Base-by-base conservation (phyloP, 2,797 vertebrate genomes). In the Aulostomus chinensis region DNA sequence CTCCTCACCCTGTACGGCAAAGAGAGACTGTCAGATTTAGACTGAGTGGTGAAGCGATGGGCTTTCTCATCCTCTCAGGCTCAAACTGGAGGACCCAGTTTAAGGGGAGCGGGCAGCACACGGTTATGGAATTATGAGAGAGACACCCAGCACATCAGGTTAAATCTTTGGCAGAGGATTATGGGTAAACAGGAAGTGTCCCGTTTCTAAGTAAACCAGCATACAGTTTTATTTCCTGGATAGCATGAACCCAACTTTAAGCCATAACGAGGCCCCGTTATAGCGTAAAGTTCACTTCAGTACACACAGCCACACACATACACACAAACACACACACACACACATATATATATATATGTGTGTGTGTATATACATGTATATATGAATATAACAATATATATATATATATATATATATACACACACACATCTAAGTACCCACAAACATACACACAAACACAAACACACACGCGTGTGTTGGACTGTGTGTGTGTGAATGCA, bases 1-100 rank as follows among this genome's bases (percentile, higher is more conserved):
- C 62, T 72, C 49, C 50, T 78, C 63, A 59, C 59, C 67, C 72
- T 66, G 39, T 53, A 58, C 78, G 72, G 68, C 70, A 68, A 55
- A 76, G 51, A 66, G 73, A 70, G 71, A 66, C 57, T 80, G 74
- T 85, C 79, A 76, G 77, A 76, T 78, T 84, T 81, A 49, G 71
- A 74, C 60, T 38, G 70, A 76, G 65, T 57, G 52, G 46, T 36
- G 50, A 54, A 16, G 50, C 69, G 66, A 73, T 55, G 68, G 68
- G 60, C 64, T 79, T 72, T 66, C 70, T 79, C 73, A 68, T 80
- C 70, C 63, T 66, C 58, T 79, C 73, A 68, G 78, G 68, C 63
- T 66, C 58, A 68, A 53, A 67, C 76, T 59, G 57, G 47, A 76
- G 72, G 71, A 43, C 52, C 65, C 71, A 55, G 68, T 68, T 82